phyloP scores from a whole-genome alignment of 2,113 vertebrate genomes.

The Lampris incognitus region DNA sequence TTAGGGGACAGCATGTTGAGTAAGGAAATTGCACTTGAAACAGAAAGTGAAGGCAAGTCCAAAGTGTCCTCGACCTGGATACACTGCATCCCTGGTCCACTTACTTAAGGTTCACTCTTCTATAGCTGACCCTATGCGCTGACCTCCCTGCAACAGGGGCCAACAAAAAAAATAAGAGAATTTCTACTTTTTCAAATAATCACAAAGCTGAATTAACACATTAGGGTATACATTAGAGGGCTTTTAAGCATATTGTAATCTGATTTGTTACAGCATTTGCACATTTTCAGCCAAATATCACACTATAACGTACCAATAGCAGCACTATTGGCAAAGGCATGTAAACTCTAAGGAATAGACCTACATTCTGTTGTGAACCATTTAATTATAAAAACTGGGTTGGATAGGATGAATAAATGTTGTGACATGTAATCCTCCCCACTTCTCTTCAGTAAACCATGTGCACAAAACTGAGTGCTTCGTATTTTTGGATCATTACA shows the following conservation, averaged over 20 bases:
- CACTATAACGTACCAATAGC: slow-evolving; percentile 5
- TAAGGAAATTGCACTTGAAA: neutral
- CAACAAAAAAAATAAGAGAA: slow-evolving; percentile 29
- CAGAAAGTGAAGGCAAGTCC: neutral
- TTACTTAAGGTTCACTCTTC: neutral
- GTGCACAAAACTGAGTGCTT: neutral
- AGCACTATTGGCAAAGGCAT: slow-evolving; percentile 21
- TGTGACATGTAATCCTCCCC: slow-evolving; percentile 31
- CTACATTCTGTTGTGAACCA: slow-evolving; percentile 56
- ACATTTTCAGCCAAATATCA: neutral
- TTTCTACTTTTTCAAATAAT: slow-evolving; percentile 22
- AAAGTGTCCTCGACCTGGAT: slow-evolving; percentile 7
- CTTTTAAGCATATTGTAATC: neutral
- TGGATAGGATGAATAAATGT: slow-evolving; percentile 39
- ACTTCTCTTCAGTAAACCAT: neutral
- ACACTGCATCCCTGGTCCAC: neutral
- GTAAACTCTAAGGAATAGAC: slow-evolving; percentile 37
- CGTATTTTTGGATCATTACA: neutral
- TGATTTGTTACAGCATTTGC: slow-evolving; percentile 22
- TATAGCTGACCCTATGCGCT: neutral
- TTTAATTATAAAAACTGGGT: slow-evolving; percentile 56
- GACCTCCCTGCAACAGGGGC: slow-evolving; percentile 11
- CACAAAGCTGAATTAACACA: slow-evolving; percentile 10
- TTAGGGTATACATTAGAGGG: neutral
- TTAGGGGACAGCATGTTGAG: neutral